These are phyloP conservation scores for Callyntrura guangdongensis DNA, from an alignment of 2,888 invertebrate genomes.

Conservation along the genomic window DNA sequence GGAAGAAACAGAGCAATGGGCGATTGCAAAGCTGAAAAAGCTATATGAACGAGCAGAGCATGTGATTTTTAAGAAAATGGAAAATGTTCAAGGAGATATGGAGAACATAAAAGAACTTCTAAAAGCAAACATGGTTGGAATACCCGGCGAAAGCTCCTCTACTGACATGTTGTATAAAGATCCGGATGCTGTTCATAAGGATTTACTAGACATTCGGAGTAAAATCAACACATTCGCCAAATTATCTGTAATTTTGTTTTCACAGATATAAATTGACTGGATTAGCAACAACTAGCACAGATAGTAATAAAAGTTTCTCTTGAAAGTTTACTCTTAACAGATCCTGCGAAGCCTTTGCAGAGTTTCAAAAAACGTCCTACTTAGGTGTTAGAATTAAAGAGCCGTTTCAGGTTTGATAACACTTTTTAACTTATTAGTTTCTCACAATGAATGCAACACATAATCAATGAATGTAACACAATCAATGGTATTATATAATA, in stretches of 20 bases:
- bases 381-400: neutral
- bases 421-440: no score
- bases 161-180: neutral
- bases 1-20: conserved; percentile 5
- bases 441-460: no score
- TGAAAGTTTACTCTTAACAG: neutral
- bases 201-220: neutral
- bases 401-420: conserved; percentile 41
- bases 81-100: neutral
- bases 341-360: neutral
- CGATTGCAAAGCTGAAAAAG: neutral
- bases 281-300: neutral
- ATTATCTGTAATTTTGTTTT: neutral
- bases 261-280: no score
- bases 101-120: conserved; percentile 16
- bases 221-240: neutral
- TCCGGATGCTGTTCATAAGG: conserved; percentile 58
- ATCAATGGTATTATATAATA: no score
- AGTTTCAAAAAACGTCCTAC: conserved; percentile 8
- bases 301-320: neutral
- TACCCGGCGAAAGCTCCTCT: conserved; percentile 51
- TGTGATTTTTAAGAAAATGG: neutral
- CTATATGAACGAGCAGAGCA: neutral
- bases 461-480: no score
- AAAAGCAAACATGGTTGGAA: conserved; percentile 35